Conservation (phyloP, 2,113 vertebrate species). For the Terrapene triunguis region DNA sequence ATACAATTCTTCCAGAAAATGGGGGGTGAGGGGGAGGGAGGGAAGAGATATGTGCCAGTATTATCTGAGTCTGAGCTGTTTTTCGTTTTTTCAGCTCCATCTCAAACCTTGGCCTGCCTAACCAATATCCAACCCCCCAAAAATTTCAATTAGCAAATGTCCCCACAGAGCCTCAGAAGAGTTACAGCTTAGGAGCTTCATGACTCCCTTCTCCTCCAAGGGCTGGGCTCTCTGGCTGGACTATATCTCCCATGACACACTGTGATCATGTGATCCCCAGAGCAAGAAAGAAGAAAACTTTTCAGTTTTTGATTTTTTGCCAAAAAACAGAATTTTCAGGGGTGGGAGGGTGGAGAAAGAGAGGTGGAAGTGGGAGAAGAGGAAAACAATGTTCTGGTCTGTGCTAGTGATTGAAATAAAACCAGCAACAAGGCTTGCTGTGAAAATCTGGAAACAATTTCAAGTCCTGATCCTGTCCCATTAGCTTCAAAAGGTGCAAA, state of each 20-base stretch:
- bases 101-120: background rate
- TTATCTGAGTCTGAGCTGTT: background rate
- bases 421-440: background rate
- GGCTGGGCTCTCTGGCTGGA: background rate
- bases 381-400: background rate
- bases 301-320: too few relatives aligned
- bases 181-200: background rate
- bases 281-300: background rate
- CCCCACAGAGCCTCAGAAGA: background rate
- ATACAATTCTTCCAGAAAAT: slow-evolving; percentile 66
- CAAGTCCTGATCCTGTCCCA: rapidly evolving
- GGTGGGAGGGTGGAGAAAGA: too few relatives aligned
- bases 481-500: background rate
- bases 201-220: background rate
- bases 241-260: background rate
- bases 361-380: too few relatives aligned
- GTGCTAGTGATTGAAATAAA: background rate
- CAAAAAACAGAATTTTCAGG: background rate
- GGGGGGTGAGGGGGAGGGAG: background rate
- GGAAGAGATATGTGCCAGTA: background rate
- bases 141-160: background rate
- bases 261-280: background rate
- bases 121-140: rapidly evolving
- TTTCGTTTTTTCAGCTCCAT: background rate
- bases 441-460: rapidly evolving